These are phyloP conservation scores for Ptychochromis oligacanthus DNA, from an alignment of 2,113 vertebrate species.

Conservation along the genomic window DNA sequence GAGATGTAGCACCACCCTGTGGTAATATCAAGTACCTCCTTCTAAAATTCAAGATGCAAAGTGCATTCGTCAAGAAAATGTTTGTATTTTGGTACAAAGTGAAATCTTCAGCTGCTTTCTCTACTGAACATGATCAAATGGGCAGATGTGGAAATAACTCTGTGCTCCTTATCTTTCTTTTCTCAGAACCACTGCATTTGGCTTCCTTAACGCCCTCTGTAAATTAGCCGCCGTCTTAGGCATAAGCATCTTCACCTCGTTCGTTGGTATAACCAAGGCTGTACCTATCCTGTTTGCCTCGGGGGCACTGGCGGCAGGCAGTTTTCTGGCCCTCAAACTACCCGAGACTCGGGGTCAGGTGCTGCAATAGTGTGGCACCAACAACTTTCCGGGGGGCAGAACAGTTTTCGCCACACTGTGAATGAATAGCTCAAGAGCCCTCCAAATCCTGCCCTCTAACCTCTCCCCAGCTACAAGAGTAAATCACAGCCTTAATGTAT, in stretches of 20 bases:
- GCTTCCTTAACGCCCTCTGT: constrained; percentile 95
- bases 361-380: constrained; percentile 84
- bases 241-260: constrained; percentile 97
- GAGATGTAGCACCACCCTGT: constrained; percentile 55
- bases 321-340: constrained; percentile 92
- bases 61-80: too few relatives aligned
- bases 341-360: constrained; percentile 94
- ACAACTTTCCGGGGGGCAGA: constrained; percentile 46
- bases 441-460: constrained; percentile 49
- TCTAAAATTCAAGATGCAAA: not conserved
- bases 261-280: constrained; percentile 94
- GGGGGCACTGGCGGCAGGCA: constrained; percentile 88
- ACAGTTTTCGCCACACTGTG: constrained; percentile 78
- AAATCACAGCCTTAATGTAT: not conserved
- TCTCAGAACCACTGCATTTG: constrained; percentile 91
- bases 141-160: not conserved
- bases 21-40: constrained; percentile 9
- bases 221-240: constrained; percentile 93
- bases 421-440: constrained; percentile 65
- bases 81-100: too few relatives aligned
- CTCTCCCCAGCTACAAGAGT: not conserved
- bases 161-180: not conserved
- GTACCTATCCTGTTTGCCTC: constrained; percentile 95
- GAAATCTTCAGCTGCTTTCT: not conserved
- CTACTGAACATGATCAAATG: not conserved